These are phyloP conservation scores for Colletes collaris DNA, from an alignment of 2,888 invertebrate species.

Conservation along the genomic window DNA sequence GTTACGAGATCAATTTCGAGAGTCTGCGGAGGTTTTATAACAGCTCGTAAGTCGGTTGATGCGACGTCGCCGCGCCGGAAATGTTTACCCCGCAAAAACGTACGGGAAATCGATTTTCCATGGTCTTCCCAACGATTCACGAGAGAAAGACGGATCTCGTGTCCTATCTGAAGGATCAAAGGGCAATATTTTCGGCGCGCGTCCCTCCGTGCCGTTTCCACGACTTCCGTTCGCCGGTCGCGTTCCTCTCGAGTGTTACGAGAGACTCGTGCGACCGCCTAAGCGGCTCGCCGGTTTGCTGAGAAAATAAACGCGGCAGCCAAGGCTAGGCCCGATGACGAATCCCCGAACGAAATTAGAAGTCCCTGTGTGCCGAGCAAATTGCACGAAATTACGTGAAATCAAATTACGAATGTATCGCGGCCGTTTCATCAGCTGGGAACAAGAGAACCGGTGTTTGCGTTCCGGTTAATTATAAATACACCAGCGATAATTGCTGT, in stretches of 20 bases:
- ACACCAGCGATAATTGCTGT: conserved; percentile 47
- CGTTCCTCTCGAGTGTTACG: conserved; percentile 14
- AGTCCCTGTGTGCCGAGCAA: conserved; percentile 30
- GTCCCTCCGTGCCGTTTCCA: background rate
- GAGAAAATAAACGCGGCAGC: conserved; percentile 45
- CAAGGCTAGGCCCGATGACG: conserved; percentile 22
- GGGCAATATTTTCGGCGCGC: conserved; percentile 52
- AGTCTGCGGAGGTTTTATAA: no score
- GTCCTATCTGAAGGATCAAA: conserved; percentile 55
- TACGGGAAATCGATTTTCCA: no score
- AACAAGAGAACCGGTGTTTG: conserved; percentile 29
- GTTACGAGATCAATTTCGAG: no score
- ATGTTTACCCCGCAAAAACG: no score
- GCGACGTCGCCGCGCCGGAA: no score
- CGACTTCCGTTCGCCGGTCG: background rate
- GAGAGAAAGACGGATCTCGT: conserved; percentile 33
- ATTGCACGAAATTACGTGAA: conserved; percentile 37
- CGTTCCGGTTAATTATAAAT: conserved; percentile 47
- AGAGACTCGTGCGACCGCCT: conserved; percentile 22
- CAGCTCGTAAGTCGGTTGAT: no score
- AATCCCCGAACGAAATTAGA: conserved; percentile 41
- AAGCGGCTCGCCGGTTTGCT: conserved; percentile 43
- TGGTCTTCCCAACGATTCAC: background rate
- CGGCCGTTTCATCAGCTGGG: background rate
- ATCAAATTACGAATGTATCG: conserved; percentile 44